Evolutionary conservation across 2,888 invertebrate genomes (phyloP), one percentile per base, ranked within the genome.

Genomic region (Chironomus tentans): DNA sequence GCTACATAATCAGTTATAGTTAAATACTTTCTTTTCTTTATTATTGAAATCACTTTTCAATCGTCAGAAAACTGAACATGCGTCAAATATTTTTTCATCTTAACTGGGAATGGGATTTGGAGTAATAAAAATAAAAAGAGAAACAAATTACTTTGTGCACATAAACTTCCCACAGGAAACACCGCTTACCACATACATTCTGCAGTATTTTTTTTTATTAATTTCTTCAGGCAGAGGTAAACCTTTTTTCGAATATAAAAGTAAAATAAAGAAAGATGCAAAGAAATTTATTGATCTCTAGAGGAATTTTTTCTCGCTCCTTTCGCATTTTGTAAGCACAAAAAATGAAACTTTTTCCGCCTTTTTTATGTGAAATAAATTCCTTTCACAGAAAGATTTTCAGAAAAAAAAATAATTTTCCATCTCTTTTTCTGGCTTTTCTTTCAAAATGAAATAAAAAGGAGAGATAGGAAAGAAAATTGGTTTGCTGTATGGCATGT

Each of bases 81-180:
- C 38, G 7, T 10, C 38, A 12, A 15, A 15, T 4, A 12, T 56
- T 56, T 56, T 56, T 56, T 56, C 4, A 7, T 56, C 15, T 15
- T 18, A 15, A 22, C n/a, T 13, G 22, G 65, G 21, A 65, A 12
- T 24, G 1, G 21, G 22, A 24, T 65, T 56, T 24, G n/a, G 7
- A 65, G 46, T 18, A 46, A 74, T 48, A 68, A 74, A 38, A 38
- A 28, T 68, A 74, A 13, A 46, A n/a, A n/a, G n/a, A n/a, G n/a
- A n/a, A 68, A 74, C 74, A 74, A 74, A 74, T 74, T 74, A 74
- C 74, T 46, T 62, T 68, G 15, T 21, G 38, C 62, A 62, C 38
- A 73, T 56, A 74, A 62, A 74, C 74, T 74, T 74, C 74, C 74
- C 74, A 68, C 68, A 65, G 74, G 74, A 74, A 74, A 74, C 61